Evolutionary conservation across 2,888 invertebrate genomes (phyloP).

Genomic region (Drepana falcataria): DNA sequence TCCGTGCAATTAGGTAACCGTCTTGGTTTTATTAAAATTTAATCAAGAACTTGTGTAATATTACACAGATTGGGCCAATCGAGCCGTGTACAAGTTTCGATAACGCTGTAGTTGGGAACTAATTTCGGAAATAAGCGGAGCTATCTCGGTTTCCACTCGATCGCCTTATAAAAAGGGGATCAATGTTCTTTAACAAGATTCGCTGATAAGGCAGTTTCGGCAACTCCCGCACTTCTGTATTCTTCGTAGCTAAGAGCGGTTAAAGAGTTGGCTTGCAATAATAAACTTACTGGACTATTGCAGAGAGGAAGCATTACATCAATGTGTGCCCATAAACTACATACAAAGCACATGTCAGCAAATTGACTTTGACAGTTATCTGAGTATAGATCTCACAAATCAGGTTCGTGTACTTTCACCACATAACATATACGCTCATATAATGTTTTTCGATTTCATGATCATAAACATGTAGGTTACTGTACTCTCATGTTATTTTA

Average conservation of each 20-base stretch:
- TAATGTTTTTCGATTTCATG: too few species aligned
- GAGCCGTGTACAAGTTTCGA: slow-evolving; percentile 74
- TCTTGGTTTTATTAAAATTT: slow-evolving; percentile 78
- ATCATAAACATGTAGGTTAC: too few species aligned
- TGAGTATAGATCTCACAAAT: too few species aligned
- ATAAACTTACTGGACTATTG: neutral
- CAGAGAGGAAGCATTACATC: too few species aligned
- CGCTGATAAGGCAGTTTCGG: slow-evolving; percentile 35
- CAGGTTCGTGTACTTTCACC: too few species aligned
- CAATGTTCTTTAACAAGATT: slow-evolving; percentile 54
- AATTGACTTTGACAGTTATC: too few species aligned
- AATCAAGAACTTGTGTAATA: slow-evolving; percentile 78
- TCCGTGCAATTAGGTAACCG: slow-evolving; percentile 71
- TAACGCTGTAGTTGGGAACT: slow-evolving; percentile 73
- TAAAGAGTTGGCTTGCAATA: neutral
- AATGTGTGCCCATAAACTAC: too few species aligned
- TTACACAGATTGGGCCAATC: slow-evolving; percentile 77
- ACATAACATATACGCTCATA: too few species aligned
- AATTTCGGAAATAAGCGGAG: slow-evolving; percentile 71
- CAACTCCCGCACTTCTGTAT: slow-evolving; percentile 19
- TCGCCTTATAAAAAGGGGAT: slow-evolving; percentile 68
- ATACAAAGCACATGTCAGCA: too few species aligned
- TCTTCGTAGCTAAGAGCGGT: slow-evolving; percentile 17
- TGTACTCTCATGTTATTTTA: too few species aligned
- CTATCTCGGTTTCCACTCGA: slow-evolving; percentile 63